Evolutionary conservation across 2,113 vertebrate species (phyloP), one percentile per base, ranked within the genome.

Genomic region (Salvelinus fontinalis): DNA sequence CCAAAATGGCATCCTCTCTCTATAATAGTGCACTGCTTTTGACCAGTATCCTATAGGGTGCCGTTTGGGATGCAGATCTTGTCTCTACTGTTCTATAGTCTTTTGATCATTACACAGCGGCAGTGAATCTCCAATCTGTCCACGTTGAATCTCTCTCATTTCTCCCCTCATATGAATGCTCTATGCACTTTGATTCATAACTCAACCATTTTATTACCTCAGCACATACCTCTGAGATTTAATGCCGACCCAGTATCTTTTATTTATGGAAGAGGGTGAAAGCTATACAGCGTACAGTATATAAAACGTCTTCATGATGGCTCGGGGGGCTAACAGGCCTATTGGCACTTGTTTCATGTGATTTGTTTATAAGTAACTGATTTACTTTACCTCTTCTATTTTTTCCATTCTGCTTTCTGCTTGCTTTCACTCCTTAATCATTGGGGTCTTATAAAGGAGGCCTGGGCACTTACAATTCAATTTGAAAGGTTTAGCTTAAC

Each of bases 201-300:
- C 81, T 83, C 82, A 81, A 74, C 31, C 71, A 12, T 80, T 90
- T 86, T 88, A 89, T 89, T 71, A 82, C 85, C 75, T 57, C 75
- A 75, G 73, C 83, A 78, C 78, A 81, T 84, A 83, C 73, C 80
- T 80, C 83, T 90, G 76, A 85, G 78, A 87, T 90, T 84, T 86
- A 89, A 87, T 83, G 83, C 75, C 16, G 8, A 78, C 69, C 68
- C 62, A 44, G 22, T 78, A 66, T 84, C 72, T 31, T 75, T 89
- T 87, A 89, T 90, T 91, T 89, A 92, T 86, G 14, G 87, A 76
- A 67, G 39, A 85, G 51, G 84, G 83, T 81, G 82, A 86, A 78
- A 79, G 74, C 82, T 80, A 83, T 73, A 75, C 80, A 86, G 39
- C 75, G 78, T 76, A 62, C 27, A 34, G 76, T 74, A 57, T 78